Base-by-base conservation (phyloP, 2,113 vertebrate genomes). In the Peucedramus taeniatus region DNA sequence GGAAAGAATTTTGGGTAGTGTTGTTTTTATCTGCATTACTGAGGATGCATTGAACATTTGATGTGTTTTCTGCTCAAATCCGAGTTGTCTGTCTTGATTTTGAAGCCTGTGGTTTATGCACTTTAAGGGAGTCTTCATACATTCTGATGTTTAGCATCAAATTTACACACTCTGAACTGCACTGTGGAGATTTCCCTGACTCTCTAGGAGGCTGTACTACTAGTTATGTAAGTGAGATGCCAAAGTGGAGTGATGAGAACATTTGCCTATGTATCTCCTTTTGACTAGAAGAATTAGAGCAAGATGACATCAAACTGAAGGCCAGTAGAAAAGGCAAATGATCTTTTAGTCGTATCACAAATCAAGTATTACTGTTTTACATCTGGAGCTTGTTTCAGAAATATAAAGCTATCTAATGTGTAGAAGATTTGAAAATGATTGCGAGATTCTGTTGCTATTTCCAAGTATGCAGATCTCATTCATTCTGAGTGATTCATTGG, bases 361-460 rank as follows among this genome's bases (percentile, higher is more conserved):
- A 80, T 87, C 16, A 61, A 70, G 8, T 51, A 18, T 63, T 45
- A 64, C 66, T 44, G 69, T 71, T 93, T 59, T 86, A 87, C 76
- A 84, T 86, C 91, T 92, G 83, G 92, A 94, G 51, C 70, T 83
- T 78, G 44, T 87, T 95, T 83, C 63, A n/a, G 85, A 89, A 64
- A 68, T 75, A 66, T 11, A 65, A 93, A 74, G 40, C 59, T 68
- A 13, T 56, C 40, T 56, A 64, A 93, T 74, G 50, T 66, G 68
- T 54, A 63, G 66, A 82, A 30, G 78, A 57, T 81, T 44, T 89
- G 24, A 61, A 68, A 72, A 54, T 12, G 19, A 68, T 79, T 90
- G 60, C 0, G 1, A 91, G 61, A 78, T 89, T 85, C 59, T 87
- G 35, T 76, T 75, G 37, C 82, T 80, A 8, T 91, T 84, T 93